Evolutionary conservation across 1,140 invertebrate species (phyloP), one percentile per base, ranked within the genome.

Genomic region (Melitaea cinxia): DNA sequence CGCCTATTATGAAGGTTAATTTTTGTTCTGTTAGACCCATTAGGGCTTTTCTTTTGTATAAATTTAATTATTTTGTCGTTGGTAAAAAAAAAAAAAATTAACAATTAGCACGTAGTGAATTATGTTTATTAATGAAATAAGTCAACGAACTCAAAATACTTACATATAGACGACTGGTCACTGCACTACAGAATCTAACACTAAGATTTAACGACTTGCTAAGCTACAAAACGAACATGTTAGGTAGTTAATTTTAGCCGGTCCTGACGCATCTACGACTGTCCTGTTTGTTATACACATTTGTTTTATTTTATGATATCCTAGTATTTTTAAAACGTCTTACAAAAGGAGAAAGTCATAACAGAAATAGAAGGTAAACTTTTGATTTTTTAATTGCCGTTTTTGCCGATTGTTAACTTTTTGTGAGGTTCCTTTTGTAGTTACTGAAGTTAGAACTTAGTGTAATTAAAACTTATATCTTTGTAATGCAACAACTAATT

Each of bases 161-260:
- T 21, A 65, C 62, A 39, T 49, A 23, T 26, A 57, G 0, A 53
- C 69, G 57, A 64, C 60, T 49, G 57, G 7, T 28, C 52, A 37
- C 37, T 45, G 21, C 64, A 33, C 50, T 59, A 56, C 33, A 30
- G 67, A 56, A 26, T 63, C 28, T 59, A 72, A 56, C 26, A 72
- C 65, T 72, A 72, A 72, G 53, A 59, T 66, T 45, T 21, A 45
- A 56, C 59, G 55, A 60, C 39, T 68, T 53, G 53, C 54, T 53
- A 64, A 59, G 69, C 69, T 35, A 61, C 62, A 68, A 68, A 68
- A 58, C 26, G 60, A 35, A 26, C 24, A 24, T 63, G 37, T 53
- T 33, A 64, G 54, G 54, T 33, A 63, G 65, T 55, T 72, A 72
- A 72, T 64, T 49, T 72, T 71, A 71, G 69, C 59, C 45, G 23